A percentile compares a stretch with the other conserved stretches of the same genome.
phyloP scores from a whole-genome alignment of 2,888 invertebrate species.

The Luperina nickerlii region DNA sequence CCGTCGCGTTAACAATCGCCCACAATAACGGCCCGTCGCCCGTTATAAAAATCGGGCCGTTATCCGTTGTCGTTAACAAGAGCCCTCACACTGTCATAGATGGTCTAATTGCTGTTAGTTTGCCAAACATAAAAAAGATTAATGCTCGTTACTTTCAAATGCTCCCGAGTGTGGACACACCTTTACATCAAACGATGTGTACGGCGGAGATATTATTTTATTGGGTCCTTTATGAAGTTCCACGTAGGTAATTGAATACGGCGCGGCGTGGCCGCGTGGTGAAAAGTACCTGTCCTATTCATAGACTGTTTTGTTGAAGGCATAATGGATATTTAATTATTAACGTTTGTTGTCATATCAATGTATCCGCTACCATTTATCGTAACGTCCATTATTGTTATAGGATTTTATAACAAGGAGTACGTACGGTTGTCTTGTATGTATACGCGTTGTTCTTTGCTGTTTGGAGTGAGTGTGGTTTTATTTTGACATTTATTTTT shows the following conservation, averaged over 20 bases:
- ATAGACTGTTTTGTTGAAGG: neutral
- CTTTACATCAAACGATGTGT: conserved; percentile 8
- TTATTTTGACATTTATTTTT: neutral
- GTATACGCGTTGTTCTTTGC: neutral
- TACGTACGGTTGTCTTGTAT: neutral
- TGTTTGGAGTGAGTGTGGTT: neutral
- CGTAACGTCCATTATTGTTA: conserved; percentile 9
- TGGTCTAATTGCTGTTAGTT: neutral
- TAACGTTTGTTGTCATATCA: conserved; percentile 2
- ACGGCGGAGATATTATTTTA: conserved; percentile 17
- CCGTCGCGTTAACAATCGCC: too few relatives aligned
- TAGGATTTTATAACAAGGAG: conserved; percentile 8
- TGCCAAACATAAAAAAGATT: neutral
- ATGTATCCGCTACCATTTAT: conserved; percentile 1
- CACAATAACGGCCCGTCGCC: too few relatives aligned
- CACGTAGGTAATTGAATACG: conserved; percentile 29
- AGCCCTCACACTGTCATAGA: too few relatives aligned
- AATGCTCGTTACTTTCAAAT: neutral
- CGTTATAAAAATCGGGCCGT: too few relatives aligned
- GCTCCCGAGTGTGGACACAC: too few relatives aligned
- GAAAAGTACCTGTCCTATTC: conserved; percentile 21
- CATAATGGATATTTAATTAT: conserved; percentile 17
- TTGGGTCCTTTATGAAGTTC: conserved; percentile 14
- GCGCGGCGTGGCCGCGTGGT: neutral
- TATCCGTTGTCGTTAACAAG: too few relatives aligned